Conservation (phyloP, 2,113 vertebrate genomes). For the Corapipo altera region DNA sequence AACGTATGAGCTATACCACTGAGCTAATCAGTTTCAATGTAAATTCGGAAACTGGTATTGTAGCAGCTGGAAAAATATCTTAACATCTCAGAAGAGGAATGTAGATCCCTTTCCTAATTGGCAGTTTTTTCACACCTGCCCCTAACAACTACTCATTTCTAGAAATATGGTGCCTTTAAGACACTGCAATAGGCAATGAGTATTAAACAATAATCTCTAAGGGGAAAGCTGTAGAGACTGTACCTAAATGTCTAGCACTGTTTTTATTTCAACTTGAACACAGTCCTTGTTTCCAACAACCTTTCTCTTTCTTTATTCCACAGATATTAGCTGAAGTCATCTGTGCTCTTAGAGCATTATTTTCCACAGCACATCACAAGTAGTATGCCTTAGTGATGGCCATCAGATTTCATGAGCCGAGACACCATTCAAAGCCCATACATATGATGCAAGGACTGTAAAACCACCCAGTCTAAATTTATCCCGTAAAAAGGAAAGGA, state of each 20-base stretch:
- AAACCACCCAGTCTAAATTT: neutral
- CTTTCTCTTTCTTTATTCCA: neutral
- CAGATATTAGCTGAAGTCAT: neutral
- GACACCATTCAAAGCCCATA: neutral
- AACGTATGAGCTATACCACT: neutral
- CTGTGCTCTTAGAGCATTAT: neutral
- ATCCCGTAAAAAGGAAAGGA: neutral
- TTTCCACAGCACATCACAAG: neutral
- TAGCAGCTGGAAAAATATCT: neutral
- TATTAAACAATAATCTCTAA: neutral
- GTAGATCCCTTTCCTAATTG: neutral
- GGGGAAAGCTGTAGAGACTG: neutral
- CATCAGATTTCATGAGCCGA: neutral
- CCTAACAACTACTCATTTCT: neutral
- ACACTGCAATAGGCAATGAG: neutral
- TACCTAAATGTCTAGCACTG: neutral
- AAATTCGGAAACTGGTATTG: neutral
- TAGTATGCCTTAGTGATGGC: neutral
- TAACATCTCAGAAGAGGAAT: neutral
- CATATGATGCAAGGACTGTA: neutral
- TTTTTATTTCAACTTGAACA: neutral
- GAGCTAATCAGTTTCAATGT: neutral
- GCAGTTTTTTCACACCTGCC: neutral
- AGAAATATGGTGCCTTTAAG: neutral
- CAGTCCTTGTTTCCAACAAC: neutral